Conservation (phyloP, 2,113 vertebrate genomes). For the Notiomystis cincta region DNA sequence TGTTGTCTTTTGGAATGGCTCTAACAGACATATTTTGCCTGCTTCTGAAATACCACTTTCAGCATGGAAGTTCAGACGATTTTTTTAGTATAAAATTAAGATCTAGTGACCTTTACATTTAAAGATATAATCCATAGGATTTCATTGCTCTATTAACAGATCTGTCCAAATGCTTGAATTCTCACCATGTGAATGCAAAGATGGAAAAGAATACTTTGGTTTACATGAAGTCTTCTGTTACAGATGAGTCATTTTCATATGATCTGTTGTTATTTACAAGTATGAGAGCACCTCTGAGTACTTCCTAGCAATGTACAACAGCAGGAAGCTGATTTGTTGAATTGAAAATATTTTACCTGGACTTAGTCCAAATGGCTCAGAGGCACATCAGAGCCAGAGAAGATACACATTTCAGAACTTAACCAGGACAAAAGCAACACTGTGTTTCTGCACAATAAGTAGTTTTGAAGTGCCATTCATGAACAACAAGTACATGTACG, state of each 20-base stretch:
- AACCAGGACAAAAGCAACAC: not conserved
- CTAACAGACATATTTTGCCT: not conserved
- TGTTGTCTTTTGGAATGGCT: not conserved
- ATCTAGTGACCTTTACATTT: not conserved
- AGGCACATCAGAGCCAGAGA: conserved; percentile 8
- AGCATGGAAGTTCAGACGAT: not conserved
- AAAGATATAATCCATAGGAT: not conserved
- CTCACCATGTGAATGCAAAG: not conserved
- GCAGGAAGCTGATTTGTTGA: conserved; percentile 50
- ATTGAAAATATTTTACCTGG: conserved; percentile 64
- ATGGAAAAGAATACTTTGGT: conserved; percentile 11
- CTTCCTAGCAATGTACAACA: conserved; percentile 33
- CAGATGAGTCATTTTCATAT: not conserved
- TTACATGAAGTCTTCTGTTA: not conserved
- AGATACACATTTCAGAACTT: conserved; percentile 28
- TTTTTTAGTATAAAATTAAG: conserved; percentile 2
- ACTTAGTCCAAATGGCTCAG: conserved; percentile 46
- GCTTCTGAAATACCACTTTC: not conserved
- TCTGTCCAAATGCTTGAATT: not conserved
- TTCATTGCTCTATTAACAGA: not conserved
- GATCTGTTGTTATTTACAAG: conserved; percentile 28
- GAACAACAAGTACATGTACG: not conserved
- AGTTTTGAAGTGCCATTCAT: not conserved
- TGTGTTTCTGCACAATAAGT: not conserved
- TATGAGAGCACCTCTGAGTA: conserved; percentile 48